These are phyloP conservation scores for Notiomystis cincta DNA, from an alignment of 2,113 vertebrate genomes.

Conservation along the genomic window DNA sequence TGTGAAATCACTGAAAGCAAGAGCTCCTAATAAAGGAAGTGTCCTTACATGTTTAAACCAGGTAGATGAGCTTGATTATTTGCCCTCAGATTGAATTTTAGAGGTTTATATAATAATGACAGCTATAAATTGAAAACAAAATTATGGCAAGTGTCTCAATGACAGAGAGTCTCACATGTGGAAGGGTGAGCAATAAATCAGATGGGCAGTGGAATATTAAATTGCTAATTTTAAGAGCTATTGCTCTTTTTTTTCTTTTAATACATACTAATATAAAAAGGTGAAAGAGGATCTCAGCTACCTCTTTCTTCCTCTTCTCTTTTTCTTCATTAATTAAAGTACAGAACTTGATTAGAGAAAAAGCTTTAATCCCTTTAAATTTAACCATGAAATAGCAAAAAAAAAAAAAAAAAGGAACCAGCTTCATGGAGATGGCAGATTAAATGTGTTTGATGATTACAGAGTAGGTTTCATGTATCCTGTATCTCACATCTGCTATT, in stretches of 20 bases:
- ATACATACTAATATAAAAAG: constrained; percentile 17
- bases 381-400: neutral
- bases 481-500: neutral
- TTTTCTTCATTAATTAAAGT: neutral
- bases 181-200: constrained; percentile 48
- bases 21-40: constrained; percentile 24
- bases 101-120: constrained; percentile 45
- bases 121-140: constrained; percentile 46
- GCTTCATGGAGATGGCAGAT: neutral
- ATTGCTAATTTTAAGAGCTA: constrained; percentile 55
- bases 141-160: constrained; percentile 20
- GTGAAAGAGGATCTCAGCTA: neutral
- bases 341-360: neutral
- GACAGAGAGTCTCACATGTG: constrained; percentile 10
- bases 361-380: neutral
- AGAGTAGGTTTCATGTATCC: neutral
- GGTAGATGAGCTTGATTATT: constrained; percentile 32
- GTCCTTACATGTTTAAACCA: constrained; percentile 28
- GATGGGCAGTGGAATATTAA: constrained; percentile 54
- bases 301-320: neutral
- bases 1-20: constrained; percentile 43
- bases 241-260: neutral
- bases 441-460: constrained; percentile 16
- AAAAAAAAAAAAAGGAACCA: neutral
- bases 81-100: constrained; percentile 61